These are phyloP conservation scores for Catharus ustulatus DNA, from an alignment of 2,797 vertebrate species.

Conservation along the genomic window DNA sequence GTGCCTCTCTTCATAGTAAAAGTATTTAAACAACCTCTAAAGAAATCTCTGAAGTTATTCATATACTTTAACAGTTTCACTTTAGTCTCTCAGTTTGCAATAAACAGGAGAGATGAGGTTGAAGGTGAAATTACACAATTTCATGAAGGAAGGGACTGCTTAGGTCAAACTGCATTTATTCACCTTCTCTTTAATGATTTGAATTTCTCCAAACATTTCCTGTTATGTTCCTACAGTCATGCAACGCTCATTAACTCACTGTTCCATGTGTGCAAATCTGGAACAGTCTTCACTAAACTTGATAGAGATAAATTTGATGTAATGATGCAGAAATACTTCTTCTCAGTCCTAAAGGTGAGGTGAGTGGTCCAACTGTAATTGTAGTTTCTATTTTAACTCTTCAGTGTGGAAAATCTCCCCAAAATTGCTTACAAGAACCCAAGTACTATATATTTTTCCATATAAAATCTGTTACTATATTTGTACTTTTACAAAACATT, in stretches of 20 bases:
- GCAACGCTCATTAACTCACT: slow-evolving; percentile 24
- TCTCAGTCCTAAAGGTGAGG: not conserved
- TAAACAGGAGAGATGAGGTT: not conserved
- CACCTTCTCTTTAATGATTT: not conserved
- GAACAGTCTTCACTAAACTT: not conserved
- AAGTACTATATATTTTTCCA: not conserved
- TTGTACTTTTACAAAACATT: not conserved
- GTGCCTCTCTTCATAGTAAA: not conserved
- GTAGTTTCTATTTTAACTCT: slow-evolving; percentile 2
- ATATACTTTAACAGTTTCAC: not conserved
- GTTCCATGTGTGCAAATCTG: not conserved
- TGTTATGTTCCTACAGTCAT: not conserved
- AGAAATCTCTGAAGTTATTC: not conserved
- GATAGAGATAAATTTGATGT: not conserved
- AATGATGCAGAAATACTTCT: slow-evolving; percentile 4
- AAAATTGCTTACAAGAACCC: not conserved
- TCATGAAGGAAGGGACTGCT: slow-evolving; percentile 5
- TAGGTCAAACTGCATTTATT: slow-evolving; percentile 23
- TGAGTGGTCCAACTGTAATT: not conserved
- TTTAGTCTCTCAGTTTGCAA: not conserved
- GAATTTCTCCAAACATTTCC: not conserved
- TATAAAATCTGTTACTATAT: not conserved
- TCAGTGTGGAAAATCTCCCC: not conserved
- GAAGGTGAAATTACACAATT: not conserved
- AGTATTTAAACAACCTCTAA: slow-evolving; percentile 16